These are phyloP conservation scores for Eilema depressum DNA, from an alignment of 2,888 invertebrate species.

Conservation along the genomic window DNA sequence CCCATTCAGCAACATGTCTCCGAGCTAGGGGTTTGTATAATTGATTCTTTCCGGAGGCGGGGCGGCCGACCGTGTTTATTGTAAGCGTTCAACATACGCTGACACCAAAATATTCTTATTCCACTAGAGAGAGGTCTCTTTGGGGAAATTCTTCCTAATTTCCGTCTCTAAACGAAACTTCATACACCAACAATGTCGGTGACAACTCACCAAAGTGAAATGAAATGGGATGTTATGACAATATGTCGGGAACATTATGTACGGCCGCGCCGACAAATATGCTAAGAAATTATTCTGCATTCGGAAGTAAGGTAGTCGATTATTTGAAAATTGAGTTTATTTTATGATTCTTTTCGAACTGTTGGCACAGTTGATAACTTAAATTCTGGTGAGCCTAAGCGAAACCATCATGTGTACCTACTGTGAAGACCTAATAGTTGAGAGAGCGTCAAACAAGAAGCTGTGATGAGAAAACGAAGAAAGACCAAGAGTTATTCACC, in stretches of 20 bases:
- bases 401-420: no score
- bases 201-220: conserved; percentile 79
- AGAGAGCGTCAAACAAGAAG: no score
- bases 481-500: no score
- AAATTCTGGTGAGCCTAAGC: no score
- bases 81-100: conserved; percentile 60
- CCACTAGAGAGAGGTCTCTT: conserved; percentile 67
- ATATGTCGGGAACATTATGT: conserved; percentile 73
- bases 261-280: conserved; percentile 62
- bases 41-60: conserved; percentile 86
- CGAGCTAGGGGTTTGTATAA: conserved; percentile 77
- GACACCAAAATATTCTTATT: conserved; percentile 80
- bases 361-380: not conserved
- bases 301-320: conserved; percentile 58
- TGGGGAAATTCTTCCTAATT: conserved; percentile 82
- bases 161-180: conserved; percentile 81
- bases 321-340: conserved; percentile 33
- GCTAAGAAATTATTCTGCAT: conserved; percentile 60
- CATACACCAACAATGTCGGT: conserved; percentile 72
- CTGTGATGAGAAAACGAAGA: no score
- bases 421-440: no score
- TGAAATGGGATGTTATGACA: conserved; percentile 83
- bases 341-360: not conserved
- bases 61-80: conserved; percentile 69
- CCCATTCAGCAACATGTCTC: conserved; percentile 82